Base-by-base conservation (phyloP, 2,888 invertebrate species). In the Idaea straminata region DNA sequence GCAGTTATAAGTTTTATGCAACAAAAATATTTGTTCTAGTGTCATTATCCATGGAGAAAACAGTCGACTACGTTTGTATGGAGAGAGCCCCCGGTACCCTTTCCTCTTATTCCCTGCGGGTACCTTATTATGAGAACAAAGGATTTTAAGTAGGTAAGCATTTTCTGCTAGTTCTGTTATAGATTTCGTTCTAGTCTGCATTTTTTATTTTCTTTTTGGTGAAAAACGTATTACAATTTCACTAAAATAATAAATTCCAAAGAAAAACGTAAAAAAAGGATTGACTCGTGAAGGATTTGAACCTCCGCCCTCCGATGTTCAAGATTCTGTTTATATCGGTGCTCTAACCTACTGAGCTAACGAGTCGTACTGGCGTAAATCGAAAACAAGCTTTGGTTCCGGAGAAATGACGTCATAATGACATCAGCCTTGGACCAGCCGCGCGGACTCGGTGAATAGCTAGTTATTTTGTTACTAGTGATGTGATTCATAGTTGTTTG, bases 271-370 rank as follows among this genome's bases (percentile, higher is more conserved):
- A 64, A 72, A 69, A 66, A 69, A 62, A 47, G 47, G 47, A 35
- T 25, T 69, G 77, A 74, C 76, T 72, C 75, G 77, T 77, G 78
- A 75, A 78, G 78, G 77, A 76, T 77, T 78, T 75, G 77, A 76
- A 77, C 76, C 77, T 74, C 74, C 77, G 76, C 68, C 77, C 76
- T 76, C 75, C 75, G 74, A 76, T 76, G 73, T 47, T 73, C 74
- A 76, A 74, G 70, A 16, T 5, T 3, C 57, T 61, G 0, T 62
- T 62, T 69, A 76, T 74, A 77, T 76, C 75, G 78, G 75, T 68
- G 77, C 78, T 78, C 78, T 78, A 69, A 77, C 77, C 77, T 73
- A 78, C 75, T 78, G 78, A 78, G 78, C 78, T 78, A 77, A 78
- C 76, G 76, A 75, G 74, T 68, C 75, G 57, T 67, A 35, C 16